Percentiles rank a stretch among this genome's conserved stretches.
Evolutionary conservation across 2,113 vertebrate genomes (phyloP).

Genomic region (Phrynocephalus versicolor): DNA sequence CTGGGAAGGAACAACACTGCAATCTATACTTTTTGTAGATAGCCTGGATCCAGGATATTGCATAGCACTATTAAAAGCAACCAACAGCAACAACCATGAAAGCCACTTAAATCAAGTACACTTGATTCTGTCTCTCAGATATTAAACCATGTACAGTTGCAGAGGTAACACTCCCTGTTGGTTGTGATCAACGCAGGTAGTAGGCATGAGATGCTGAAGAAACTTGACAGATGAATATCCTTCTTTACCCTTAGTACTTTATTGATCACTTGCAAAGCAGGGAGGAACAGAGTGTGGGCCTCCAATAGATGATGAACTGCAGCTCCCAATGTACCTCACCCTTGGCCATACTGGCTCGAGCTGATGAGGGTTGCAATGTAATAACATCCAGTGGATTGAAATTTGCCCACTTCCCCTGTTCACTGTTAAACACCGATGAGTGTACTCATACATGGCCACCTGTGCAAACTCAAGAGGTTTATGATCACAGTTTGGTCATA

Average conservation of each 20-base stretch:
- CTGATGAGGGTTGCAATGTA: no score
- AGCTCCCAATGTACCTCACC: no score
- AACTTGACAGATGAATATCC: not conserved
- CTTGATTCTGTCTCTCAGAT: not conserved
- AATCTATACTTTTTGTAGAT: accelerated
- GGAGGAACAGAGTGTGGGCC: no score
- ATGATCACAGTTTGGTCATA: not conserved
- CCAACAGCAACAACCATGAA: not conserved
- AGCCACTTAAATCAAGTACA: not conserved
- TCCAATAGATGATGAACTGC: no score
- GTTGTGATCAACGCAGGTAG: not conserved
- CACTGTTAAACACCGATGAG: no score
- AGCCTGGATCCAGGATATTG: not conserved
- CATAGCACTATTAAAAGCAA: not conserved
- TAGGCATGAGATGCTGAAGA: accelerated
- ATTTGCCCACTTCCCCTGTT: no score
- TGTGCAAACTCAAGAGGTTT: not conserved
- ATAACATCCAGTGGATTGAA: no score
- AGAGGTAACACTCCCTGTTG: not conserved
- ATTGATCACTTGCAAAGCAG: no score
- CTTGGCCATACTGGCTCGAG: no score
- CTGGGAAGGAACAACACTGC: not conserved
- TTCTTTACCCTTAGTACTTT: no score
- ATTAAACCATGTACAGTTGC: slow-evolving; percentile 20
- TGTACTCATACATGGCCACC: no score